These are phyloP conservation scores for Argyresthia albistria DNA, from an alignment of 2,888 invertebrate genomes.

Conservation along the genomic window DNA sequence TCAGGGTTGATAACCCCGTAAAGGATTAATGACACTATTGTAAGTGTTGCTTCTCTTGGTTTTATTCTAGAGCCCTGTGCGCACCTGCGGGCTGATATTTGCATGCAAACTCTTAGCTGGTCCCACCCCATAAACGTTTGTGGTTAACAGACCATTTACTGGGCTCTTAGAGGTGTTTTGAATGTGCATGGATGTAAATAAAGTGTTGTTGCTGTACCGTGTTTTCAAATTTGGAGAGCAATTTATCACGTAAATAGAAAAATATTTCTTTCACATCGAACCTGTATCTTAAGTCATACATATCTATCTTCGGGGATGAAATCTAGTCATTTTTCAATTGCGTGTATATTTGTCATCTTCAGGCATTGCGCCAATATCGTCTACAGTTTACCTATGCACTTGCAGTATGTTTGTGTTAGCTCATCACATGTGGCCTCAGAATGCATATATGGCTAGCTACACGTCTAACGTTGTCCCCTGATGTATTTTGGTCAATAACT, in stretches of 20 bases:
- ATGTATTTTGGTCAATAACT: neutral
- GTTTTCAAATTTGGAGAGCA: too few species aligned
- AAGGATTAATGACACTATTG: conserved; percentile 57
- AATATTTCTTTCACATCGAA: neutral
- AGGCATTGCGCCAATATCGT: conserved; percentile 27
- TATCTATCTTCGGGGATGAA: neutral
- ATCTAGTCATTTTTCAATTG: neutral
- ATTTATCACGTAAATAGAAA: neutral
- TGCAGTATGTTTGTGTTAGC: conserved; percentile 24
- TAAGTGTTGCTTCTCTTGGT: conserved; percentile 9
- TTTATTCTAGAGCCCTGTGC: conserved; percentile 4
- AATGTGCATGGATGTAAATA: neutral
- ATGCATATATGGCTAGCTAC: neutral
- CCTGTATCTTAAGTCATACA: too few species aligned
- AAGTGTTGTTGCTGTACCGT: neutral
- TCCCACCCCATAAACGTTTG: neutral
- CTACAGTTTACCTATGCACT: conserved; percentile 28
- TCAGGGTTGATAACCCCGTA: conserved; percentile 55
- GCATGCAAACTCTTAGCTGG: conserved; percentile 4
- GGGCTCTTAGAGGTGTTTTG: neutral
- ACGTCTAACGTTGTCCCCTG: neutral
- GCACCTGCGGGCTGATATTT: conserved; percentile 10
- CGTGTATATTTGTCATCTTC: conserved; percentile 13
- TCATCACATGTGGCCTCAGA: conserved; percentile 2
- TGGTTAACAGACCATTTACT: conserved; percentile 4